A percentile compares a stretch with the other conserved stretches of the same genome.
Evolutionary conservation across 2,888 invertebrate species (phyloP).

Genomic region (Dromius quadrimaculatus): DNA sequence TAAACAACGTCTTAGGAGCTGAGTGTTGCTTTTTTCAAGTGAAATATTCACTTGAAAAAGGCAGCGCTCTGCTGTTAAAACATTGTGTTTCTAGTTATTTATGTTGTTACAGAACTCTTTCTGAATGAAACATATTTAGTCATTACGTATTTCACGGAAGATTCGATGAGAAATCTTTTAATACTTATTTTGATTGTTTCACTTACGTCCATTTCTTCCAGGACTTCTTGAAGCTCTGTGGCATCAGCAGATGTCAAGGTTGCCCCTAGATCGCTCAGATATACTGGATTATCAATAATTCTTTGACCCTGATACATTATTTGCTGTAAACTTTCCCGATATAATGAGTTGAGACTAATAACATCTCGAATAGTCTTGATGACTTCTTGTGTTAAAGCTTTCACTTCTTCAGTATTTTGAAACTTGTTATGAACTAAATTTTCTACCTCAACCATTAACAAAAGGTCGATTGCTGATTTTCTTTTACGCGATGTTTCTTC

Average conservation of each 20-base stretch:
- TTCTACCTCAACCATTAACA: conserved; percentile 95
- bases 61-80: no score
- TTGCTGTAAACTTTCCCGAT: conserved; percentile 97
- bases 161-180: no score
- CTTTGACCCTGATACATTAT: conserved; percentile 97
- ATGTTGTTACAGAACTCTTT: no score
- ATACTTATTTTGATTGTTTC: neutral
- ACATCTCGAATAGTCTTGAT: conserved; percentile 98
- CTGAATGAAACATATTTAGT: no score
- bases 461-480: conserved; percentile 64
- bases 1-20: no score
- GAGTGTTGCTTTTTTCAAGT: no score
- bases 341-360: conserved; percentile 95
- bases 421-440: conserved; percentile 92
- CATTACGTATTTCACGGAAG: no score
- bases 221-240: conserved; percentile 89
- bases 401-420: conserved; percentile 93
- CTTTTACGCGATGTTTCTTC: conserved; percentile 51
- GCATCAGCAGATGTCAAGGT: conserved; percentile 94
- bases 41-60: no score
- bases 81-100: no score
- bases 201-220: conserved; percentile 94
- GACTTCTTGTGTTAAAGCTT: conserved; percentile 95
- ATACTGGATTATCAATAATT: conserved; percentile 98
- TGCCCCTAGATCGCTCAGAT: conserved; percentile 95